Base-by-base conservation (phyloP, 2,888 invertebrate genomes). In the Dicyrtoma fusca region DNA sequence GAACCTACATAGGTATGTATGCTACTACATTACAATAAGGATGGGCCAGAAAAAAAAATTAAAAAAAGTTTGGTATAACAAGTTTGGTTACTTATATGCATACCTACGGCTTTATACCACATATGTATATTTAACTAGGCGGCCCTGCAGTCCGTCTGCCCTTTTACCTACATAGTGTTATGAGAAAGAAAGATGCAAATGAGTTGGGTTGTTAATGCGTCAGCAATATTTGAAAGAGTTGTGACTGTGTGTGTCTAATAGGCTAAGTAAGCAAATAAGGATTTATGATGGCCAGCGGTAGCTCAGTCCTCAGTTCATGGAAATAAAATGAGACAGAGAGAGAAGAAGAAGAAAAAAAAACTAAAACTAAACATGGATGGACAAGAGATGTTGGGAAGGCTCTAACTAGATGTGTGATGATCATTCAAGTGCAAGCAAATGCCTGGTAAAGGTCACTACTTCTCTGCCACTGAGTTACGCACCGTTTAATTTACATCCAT, bases 401-500 rank as follows among this genome's bases (percentile, higher is more conserved):
- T 69, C 75, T 79, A 77, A 79, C 75, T 69, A 76, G 75, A 69
- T 73, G 76, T 68, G 68, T 69, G 76, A 77, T 76, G 73, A 73
- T 73, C 75, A 34, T 34, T 34, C 75, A 73, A 76, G 79, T 71
- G 77, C 74, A 79, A 76, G 77, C 75, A 75, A 72, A 68, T 61
- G 68, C 57, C 68, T 68, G 68, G 68, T 34, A 68, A 75, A 77
- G 77, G 77, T 75, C 74, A 75, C 74, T 75, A 64, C 73, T 61
- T 74, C 64, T 70, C 66, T 66, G 78, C 80, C 76, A 76, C 80
- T 76, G 79, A 78, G 77, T 80, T 80, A 80, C 80, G 80, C 80
- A 77, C 77, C 76, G 69, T 74, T 76, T 76, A 77, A 80, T 80
- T 80, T 77, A 78, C 80, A 78, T 75, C 77, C 74, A 79, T 80